phyloP scores from a whole-genome alignment of 2,797 vertebrate genomes.

The Rhinophrynus dorsalis region DNA sequence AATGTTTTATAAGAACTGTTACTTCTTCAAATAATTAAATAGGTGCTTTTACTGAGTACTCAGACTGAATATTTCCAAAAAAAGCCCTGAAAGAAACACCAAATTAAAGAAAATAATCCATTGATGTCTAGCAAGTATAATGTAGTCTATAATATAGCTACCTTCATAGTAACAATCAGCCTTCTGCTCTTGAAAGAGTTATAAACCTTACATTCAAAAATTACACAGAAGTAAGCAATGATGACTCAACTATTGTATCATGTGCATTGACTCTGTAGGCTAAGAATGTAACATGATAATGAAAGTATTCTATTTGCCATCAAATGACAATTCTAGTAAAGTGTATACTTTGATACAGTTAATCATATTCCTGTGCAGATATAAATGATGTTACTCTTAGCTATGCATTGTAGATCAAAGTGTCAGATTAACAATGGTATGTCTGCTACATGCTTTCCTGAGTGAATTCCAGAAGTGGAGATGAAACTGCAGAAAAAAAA shows the following conservation, averaged over 20 bases:
- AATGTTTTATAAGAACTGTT: no score
- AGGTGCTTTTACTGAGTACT: no score
- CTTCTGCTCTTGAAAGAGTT: no score
- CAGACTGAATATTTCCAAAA: no score
- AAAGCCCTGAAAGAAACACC: no score
- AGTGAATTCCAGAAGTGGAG: background rate
- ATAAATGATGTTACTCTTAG: background rate
- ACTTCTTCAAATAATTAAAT: no score
- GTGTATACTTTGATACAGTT: background rate
- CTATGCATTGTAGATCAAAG: background rate
- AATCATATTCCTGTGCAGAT: background rate
- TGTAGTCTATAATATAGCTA: no score
- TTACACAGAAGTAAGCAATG: background rate
- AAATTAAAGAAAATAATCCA: no score
- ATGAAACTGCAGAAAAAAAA: background rate
- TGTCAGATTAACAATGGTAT: background rate
- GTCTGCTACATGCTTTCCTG: background rate
- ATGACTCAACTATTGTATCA: background rate
- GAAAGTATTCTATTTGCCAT: slow-evolving; percentile 11
- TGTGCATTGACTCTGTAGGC: background rate
- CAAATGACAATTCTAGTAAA: background rate
- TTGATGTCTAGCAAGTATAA: no score
- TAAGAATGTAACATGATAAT: background rate
- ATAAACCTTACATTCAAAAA: no score
- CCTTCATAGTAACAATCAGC: no score